Evolutionary conservation across 2,888 invertebrate genomes (phyloP), one percentile per base, ranked within the genome.

Genomic region (Eupithecia dodoneata): DNA sequence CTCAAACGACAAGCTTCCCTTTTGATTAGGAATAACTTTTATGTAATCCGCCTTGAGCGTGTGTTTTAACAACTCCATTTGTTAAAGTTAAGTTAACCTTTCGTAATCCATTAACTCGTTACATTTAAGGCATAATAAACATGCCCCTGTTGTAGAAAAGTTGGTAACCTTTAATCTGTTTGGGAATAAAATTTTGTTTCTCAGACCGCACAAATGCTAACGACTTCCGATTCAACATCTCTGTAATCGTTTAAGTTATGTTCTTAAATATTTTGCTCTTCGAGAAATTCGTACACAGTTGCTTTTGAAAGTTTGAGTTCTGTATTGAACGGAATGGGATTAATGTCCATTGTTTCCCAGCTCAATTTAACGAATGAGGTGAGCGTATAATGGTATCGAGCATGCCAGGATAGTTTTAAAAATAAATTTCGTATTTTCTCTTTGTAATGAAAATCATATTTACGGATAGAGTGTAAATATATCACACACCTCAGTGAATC

Each of bases 401-500:
- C 18, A 59, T 18, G 59, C 9, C 10, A 59, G 59, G 13, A 41
- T 12, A 71, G 55, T 73, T 73, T 70, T 73, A n/a, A 18, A 70
- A 70, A 73, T 5, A 6, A 15, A 67, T 18, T 59, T 74, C 30
- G 30, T 74, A 71, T 76, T 80, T 80, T 79, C 73, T 65, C 41
- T 76, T 70, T 72, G 73, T 30, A 76, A 79, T 30, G 4, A 79
- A 80, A 75, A 79, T 72, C 18, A 75, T 80, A 76, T 81, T 78
- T 72, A 47, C 74, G 76, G 79, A 80, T 80, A 80, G 78, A 78
- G 75, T 79, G 77, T 77, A 79, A 89, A 89, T 88, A 86, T 87
- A 89, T 89, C 85, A 87, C 81, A 87, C 87, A 88, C 87, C 84
- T 87, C 86, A 86, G 82, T 86, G 85, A 86, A 84, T 89, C 86